phyloP scores from a whole-genome alignment of 2,113 vertebrate genomes.

The Clarias macrocephalus region DNA sequence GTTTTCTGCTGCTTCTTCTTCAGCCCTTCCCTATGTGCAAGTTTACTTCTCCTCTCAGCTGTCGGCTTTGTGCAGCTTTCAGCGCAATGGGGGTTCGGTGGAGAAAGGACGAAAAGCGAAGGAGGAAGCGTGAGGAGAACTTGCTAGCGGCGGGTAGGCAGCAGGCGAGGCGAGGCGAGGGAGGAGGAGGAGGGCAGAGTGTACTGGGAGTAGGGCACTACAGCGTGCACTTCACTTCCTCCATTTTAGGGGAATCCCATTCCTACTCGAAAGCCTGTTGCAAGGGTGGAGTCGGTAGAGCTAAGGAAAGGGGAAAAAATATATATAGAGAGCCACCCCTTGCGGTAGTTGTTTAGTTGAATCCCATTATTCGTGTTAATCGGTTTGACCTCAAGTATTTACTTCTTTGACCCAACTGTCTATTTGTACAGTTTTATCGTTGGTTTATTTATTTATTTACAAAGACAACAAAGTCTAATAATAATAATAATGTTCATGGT shows the following conservation, averaged over 20 bases:
- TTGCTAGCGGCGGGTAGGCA: conserved; percentile 52
- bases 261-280: conserved; percentile 22
- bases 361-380: not conserved
- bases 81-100: conserved; percentile 16
- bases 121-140: conserved; percentile 51
- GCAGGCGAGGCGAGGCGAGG: conserved; percentile 33
- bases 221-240: conserved; percentile 47
- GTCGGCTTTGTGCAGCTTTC: not conserved
- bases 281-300: conserved; percentile 19
- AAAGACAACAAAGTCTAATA: not conserved
- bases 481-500: not conserved
- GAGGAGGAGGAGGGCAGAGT: conserved; percentile 45
- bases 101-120: conserved; percentile 42
- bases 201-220: conserved; percentile 43
- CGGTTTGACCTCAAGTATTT: not conserved
- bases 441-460: not conserved
- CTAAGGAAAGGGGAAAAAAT: not conserved
- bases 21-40: not conserved
- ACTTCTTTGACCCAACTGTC: not conserved
- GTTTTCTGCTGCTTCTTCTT: not conserved
- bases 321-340: no score
- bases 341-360: not conserved
- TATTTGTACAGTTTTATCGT: not conserved
- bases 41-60: conserved; percentile 23
- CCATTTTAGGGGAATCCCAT: conserved; percentile 64